phyloP scores from a whole-genome alignment of 1,140 invertebrate genomes.

The Carposina sasakii region DNA sequence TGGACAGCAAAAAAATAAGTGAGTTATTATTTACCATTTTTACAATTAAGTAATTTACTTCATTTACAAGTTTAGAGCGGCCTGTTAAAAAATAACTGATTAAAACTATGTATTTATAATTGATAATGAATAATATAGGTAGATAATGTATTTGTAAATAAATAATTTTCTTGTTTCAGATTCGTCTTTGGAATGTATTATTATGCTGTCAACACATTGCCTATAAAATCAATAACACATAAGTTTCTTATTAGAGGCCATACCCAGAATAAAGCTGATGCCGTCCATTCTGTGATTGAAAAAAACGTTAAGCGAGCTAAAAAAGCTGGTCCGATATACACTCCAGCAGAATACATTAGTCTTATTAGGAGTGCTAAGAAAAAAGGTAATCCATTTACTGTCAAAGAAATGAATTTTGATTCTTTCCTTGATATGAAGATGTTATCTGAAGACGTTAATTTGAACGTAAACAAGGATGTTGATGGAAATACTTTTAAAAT shows the following conservation, averaged over 20 bases:
- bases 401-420: conserved; percentile 27
- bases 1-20: too few relatives aligned
- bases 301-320: conserved; percentile 28
- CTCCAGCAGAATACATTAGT: conserved; percentile 32
- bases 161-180: too few relatives aligned
- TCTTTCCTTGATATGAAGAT: conserved; percentile 28
- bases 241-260: conserved; percentile 43
- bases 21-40: too few relatives aligned
- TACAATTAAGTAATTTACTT: too few relatives aligned
- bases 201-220: conserved; percentile 25
- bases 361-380: conserved; percentile 35
- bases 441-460: conserved; percentile 12
- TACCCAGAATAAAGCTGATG: conserved; percentile 41
- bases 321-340: conserved; percentile 29
- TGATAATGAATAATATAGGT: too few relatives aligned
- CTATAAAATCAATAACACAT: conserved; percentile 33
- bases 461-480: conserved; percentile 20
- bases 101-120: too few relatives aligned
- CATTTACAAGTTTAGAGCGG: too few relatives aligned
- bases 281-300: conserved; percentile 38
- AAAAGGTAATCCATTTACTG: conserved; percentile 29
- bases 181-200: conserved; percentile 35
- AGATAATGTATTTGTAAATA: too few relatives aligned
- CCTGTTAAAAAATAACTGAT: too few relatives aligned
- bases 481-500: conserved; percentile 12